phyloP scores from a whole-genome alignment of 2,797 vertebrate species.

The Rhabdophis nuchalis region DNA sequence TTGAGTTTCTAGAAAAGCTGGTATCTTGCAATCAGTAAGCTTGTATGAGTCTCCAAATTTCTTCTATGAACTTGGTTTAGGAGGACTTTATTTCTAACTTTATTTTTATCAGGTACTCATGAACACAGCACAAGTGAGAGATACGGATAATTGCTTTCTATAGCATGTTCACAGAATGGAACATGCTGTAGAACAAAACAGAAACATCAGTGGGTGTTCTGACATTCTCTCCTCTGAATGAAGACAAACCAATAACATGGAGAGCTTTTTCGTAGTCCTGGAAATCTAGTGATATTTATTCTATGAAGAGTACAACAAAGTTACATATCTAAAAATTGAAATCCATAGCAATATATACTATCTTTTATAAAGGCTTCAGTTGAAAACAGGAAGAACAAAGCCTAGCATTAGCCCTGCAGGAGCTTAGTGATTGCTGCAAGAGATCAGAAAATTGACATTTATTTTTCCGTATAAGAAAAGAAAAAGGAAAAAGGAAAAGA shows the following conservation, averaged over 20 bases:
- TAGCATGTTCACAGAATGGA: not conserved
- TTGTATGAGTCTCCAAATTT: not conserved
- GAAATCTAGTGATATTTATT: conserved; percentile 24
- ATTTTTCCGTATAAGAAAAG: not conserved
- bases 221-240: not conserved
- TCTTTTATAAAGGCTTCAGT: not conserved
- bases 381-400: conserved; percentile 12
- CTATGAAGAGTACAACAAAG: not conserved
- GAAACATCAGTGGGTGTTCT: not conserved
- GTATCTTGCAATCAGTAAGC: not conserved
- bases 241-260: not conserved
- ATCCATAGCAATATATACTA: conserved; percentile 29
- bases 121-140: not conserved
- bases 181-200: not conserved
- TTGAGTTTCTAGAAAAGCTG: not conserved
- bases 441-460: conserved; percentile 8
- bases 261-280: not conserved
- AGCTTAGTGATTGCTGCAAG: not conserved
- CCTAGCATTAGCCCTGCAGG: not conserved
- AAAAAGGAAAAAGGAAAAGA: not conserved
- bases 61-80: not conserved
- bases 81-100: not conserved
- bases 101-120: not conserved
- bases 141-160: not conserved
- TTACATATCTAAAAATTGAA: not conserved